Base-by-base conservation (phyloP, 2,113 vertebrate genomes). In the Toxotes jaculatrix region DNA sequence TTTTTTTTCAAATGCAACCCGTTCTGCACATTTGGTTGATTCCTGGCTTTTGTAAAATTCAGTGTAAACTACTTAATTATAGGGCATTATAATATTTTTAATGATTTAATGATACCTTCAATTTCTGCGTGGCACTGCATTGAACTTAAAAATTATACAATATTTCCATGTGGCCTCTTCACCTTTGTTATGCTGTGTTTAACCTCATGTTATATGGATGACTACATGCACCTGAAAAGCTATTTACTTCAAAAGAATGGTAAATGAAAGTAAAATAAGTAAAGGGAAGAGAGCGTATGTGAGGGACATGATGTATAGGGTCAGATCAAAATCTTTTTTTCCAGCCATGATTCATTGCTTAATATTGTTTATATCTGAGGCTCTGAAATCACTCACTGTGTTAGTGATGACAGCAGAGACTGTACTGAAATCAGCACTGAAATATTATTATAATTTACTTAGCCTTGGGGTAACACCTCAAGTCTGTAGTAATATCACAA, bases 301-400 rank as follows among this genome's bases (percentile, higher is more conserved):
- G 3, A 56, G 53, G n/a, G 32, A 36, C 17, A 36, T 42, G 80
- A 77, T 80, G 23, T 45, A 70, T 32, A 53, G 49, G 23, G 36
- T 63, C 51, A 63, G 49, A 61, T 67, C 56, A 70, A 70, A 67
- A 59, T 45, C 31, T 42, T 73, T 75, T 27, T 67, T 45, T 64
- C 7, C n/a, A 43, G 12, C 31, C 10, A 4, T 55, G 23, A 65
- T 43, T 8, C 40, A 59, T 17, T 23, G 32, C 55, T 32, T 79
- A 43, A 27, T 45, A 8, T 53, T 47, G 16, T 65, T 81, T 45
- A 38, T 14, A 51, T 57, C 47, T 74, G 49, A 19, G 68, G 47
- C 21, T 55, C 13, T 32, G 21, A 40, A 61, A 72, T 47, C 31
- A n/a, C 11, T 73, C 45, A 21, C 4, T n/a, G 5, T 82, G 55